Conservation (phyloP, 2,888 invertebrate species). For the Acleris holmiana region DNA sequence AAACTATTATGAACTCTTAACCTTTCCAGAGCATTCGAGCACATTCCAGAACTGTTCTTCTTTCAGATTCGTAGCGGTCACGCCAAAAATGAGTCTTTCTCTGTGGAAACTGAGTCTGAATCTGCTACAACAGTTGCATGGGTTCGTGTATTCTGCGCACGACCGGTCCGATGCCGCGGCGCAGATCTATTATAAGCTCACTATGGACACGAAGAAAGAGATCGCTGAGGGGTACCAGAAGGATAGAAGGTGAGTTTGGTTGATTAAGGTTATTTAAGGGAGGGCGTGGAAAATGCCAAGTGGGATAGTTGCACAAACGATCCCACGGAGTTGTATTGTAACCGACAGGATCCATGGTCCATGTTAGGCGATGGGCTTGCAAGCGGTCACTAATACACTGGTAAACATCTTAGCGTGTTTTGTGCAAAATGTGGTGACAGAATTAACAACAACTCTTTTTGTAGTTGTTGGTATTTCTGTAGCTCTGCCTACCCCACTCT, state of each 20-base stretch:
- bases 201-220: constrained; percentile 64
- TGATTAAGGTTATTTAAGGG: background rate
- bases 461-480: too few relatives aligned
- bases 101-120: constrained; percentile 75
- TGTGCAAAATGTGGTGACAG: too few relatives aligned
- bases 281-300: too few relatives aligned
- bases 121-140: constrained; percentile 72
- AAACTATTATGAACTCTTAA: background rate
- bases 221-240: constrained; percentile 58
- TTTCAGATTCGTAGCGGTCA: constrained; percentile 87
- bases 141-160: constrained; percentile 71
- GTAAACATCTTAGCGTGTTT: too few relatives aligned
- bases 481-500: too few relatives aligned
- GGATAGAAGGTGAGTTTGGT: constrained; percentile 63
- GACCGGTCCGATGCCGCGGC: constrained; percentile 70
- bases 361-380: too few relatives aligned
- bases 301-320: too few relatives aligned
- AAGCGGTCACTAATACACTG: too few relatives aligned
- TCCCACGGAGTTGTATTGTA: too few relatives aligned
- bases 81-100: constrained; percentile 88
- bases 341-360: too few relatives aligned
- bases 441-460: too few relatives aligned
- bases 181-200: constrained; percentile 74
- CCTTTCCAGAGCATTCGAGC: background rate
- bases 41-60: too few relatives aligned